Percentiles rank a stretch among this genome's conserved stretches.
Conservation (phyloP, 2,888 invertebrate species). For the Ariolimax columbianus region DNA sequence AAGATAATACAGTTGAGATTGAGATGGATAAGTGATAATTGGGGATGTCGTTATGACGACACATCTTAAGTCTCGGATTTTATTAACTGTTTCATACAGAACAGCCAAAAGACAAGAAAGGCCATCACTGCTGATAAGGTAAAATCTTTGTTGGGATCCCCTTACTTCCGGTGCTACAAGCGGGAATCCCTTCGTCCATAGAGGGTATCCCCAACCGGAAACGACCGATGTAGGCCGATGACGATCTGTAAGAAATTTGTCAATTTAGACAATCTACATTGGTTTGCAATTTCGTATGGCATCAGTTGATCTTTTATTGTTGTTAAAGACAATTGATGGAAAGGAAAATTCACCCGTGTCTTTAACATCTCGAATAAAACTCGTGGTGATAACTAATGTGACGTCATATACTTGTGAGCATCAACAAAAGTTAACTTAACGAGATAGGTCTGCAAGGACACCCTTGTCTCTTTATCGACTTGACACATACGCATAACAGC, state of each 20-base stretch:
- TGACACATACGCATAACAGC: slow-evolving; percentile 2
- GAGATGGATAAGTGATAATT: not conserved
- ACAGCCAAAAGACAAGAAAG: too few species aligned
- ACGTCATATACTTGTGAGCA: slow-evolving; percentile 72
- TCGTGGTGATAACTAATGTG: slow-evolving; percentile 60
- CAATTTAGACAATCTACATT: slow-evolving; percentile 29
- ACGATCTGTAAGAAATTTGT: slow-evolving; percentile 38
- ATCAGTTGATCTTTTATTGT: slow-evolving; percentile 34
- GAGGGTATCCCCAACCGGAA: slow-evolving; percentile 62
- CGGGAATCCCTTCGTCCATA: slow-evolving; percentile 60
- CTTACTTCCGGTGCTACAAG: slow-evolving; percentile 56
- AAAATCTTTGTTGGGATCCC: slow-evolving; percentile 43
- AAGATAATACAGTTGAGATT: too few species aligned
- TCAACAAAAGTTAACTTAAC: slow-evolving; percentile 69
- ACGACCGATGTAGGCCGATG: slow-evolving; percentile 58
- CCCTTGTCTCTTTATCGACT: slow-evolving; percentile 54
- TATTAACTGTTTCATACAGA: too few species aligned
- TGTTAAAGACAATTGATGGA: slow-evolving; percentile 17
- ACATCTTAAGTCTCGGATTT: too few species aligned
- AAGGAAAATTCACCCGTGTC: slow-evolving; percentile 37
- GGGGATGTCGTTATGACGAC: not conserved
- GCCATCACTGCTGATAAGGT: not conserved
- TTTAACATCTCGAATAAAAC: slow-evolving; percentile 54
- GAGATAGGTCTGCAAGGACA: slow-evolving; percentile 54
- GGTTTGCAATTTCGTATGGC: slow-evolving; percentile 40